phyloP scores from a whole-genome alignment of 2,797 vertebrate genomes.

The Neopelma chrysocephalum region DNA sequence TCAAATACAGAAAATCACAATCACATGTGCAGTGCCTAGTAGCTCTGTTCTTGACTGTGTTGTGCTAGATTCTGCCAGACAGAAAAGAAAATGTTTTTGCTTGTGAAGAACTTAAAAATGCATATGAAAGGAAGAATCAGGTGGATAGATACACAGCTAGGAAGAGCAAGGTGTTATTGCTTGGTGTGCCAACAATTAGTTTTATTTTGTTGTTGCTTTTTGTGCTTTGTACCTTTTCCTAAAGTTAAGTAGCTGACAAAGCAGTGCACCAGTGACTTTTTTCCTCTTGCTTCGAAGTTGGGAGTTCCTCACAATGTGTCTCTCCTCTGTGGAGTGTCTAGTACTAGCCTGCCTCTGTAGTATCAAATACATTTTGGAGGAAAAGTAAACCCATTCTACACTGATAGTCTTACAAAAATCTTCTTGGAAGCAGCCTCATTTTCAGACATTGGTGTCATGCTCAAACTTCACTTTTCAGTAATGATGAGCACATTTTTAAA shows the following conservation, averaged over 20 bases:
- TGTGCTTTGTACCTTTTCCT: background rate
- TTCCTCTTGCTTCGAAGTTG: background rate
- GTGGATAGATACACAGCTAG: background rate
- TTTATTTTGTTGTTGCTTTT: background rate
- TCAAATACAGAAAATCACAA: background rate
- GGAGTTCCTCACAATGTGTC: background rate
- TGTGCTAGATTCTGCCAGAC: background rate
- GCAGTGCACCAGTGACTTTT: background rate
- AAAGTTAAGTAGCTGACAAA: background rate
- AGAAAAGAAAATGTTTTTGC: background rate
- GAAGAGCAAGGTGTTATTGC: background rate
- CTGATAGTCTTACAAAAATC: background rate
- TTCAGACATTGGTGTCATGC: background rate
- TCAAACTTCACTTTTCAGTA: background rate
- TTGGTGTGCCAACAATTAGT: background rate
- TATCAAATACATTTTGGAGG: rapidly evolving
- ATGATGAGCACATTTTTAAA: background rate
- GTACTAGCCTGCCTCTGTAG: background rate
- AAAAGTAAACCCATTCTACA: background rate
- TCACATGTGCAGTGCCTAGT: background rate
- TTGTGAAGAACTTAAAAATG: background rate
- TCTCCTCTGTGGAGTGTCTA: background rate
- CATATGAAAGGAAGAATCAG: background rate
- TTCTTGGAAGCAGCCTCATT: background rate
- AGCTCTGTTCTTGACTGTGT: background rate